Evolutionary conservation across 2,797 vertebrate species (phyloP), one percentile per base, ranked within the genome.

Genomic region (Sebastes glaucus): DNA sequence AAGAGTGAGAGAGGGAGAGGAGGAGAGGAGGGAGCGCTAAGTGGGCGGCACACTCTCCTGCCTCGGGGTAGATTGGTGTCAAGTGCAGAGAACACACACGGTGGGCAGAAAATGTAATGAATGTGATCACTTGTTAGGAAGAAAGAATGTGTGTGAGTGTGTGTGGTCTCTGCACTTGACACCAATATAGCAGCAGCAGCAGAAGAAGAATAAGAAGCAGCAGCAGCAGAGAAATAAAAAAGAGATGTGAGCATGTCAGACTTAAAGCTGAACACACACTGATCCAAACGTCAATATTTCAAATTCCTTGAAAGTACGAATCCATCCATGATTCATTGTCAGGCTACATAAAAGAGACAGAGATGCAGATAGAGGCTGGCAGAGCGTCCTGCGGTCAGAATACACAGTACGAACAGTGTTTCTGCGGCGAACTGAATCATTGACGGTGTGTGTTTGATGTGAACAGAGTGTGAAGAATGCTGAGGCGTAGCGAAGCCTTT

Each of bases 61-160:
- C 91, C 90, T 92, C 84, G 1, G 91, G 91, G 83, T 81, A 89
- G 87, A 92, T 89, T 87, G 91, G 88, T 92, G 90, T 93, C 90
- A 91, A 92, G 89, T 84, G 80, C 82, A 84, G 83, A 82, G 84
- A 90, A 88, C 88, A 90, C 90, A 90, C 89, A 89, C 78, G 53
- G 85, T 82, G 85, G 86, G 87, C 81, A 87, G 89, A 87, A 86
- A 91, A 92, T 91, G 87, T 86, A 91, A 92, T 92, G 89, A 93
- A 84, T 83, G 87, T 90, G 91, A 81, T 88, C 83, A 87, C 73
- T 91, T 72, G 86, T 82, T 91, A 87, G 82, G 78, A 71, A 78
- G 64, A 64, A 59, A 67, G 46, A 53, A 62, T 68, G n/a, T 62
- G 74, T 60, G 62, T 56, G 59, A 63, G 55, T 71, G 63, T 49